phyloP scores from a whole-genome alignment of 2,888 invertebrate genomes.

The Cynaeus angustus region DNA sequence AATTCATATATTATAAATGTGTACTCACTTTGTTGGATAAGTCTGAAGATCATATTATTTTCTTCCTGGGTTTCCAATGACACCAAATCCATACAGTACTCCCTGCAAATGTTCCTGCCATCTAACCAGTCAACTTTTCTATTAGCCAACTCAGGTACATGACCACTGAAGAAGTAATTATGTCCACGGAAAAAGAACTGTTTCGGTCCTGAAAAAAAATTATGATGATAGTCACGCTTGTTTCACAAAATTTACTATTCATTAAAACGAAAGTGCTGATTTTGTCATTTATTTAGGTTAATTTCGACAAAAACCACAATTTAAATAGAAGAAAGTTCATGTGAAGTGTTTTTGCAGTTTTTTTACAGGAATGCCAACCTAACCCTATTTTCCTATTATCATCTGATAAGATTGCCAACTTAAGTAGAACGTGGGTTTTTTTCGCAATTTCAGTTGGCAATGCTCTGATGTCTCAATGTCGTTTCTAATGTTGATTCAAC shows the following conservation, averaged over 20 bases:
- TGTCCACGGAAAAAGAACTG: constrained; percentile 91
- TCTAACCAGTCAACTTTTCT: constrained; percentile 93
- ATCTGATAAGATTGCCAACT: too few relatives aligned
- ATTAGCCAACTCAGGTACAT: constrained; percentile 84
- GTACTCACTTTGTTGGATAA: constrained; percentile 88
- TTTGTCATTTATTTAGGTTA: constrained; percentile 12
- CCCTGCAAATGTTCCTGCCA: constrained; percentile 91
- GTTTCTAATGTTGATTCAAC: too few relatives aligned
- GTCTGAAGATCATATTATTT: constrained; percentile 90
- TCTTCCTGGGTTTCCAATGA: constrained; percentile 93
- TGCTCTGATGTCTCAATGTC: too few relatives aligned
- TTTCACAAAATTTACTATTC: constrained; percentile 11
- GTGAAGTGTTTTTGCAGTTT: too few relatives aligned
- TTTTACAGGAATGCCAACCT: too few relatives aligned
- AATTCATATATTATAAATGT: too few relatives aligned
- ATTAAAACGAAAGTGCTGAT: constrained; percentile 31
- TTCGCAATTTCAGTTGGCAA: too few relatives aligned
- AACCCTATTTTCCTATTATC: too few relatives aligned
- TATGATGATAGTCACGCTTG: not conserved
- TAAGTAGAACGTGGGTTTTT: too few relatives aligned
- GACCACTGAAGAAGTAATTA: constrained; percentile 91
- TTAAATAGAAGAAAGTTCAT: constrained; percentile 13
- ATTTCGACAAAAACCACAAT: constrained; percentile 14
- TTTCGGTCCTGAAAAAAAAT: constrained; percentile 84
- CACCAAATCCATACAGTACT: constrained; percentile 95